Base-by-base conservation (phyloP, 2,888 invertebrate genomes). In the Koerneria pararmatus region DNA sequence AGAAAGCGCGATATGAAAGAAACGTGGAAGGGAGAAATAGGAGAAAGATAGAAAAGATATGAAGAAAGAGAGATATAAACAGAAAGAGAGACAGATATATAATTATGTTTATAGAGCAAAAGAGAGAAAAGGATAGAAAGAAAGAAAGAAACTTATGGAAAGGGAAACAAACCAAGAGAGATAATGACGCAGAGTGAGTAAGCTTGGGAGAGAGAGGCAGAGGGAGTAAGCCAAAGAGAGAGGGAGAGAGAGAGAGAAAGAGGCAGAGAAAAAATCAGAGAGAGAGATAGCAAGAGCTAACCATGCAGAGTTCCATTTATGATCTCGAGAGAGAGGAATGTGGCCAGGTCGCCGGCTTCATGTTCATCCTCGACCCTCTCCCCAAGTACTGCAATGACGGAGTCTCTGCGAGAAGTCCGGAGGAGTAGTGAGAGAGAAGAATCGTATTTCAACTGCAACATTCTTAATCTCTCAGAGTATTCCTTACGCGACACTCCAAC, bases 301-400 rank as follows among this genome's bases (percentile, higher is more conserved):
- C 76, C 74, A 35, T 69, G 62, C 48, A 76, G 48, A n/a, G 68
- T 65, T 60, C 74, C 74, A 59, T 71, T 71, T 4, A 56, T 66
- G 37, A 74, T 69, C 63, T 72, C 68, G 11, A 74, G 59, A 19
- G 73, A 63, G 22, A 72, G 65, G 71, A 73, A 76, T 54, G 73
- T 76, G 27, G 71, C 72, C 46, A 71, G 66, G 49, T 72, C 75
- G 61, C 72, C 72, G 37, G 70, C 66, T n/a, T 64, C 64, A 22
- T 34, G 31, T 35, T 29, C 53, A 49, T 41, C 15, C 32, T 64
- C 64, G 15, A 64, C 54, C 3, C 64, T 5, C 27, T 64, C 64
- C 0, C 64, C 64, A 3, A 64, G 31, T 1, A 64, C 54, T 29
- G 56, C 31, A 8, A 64, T 29, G 22, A 64, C 64, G 1, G 54